Conservation (phyloP, 2,113 vertebrate species). For the Pteruthius melanotis region DNA sequence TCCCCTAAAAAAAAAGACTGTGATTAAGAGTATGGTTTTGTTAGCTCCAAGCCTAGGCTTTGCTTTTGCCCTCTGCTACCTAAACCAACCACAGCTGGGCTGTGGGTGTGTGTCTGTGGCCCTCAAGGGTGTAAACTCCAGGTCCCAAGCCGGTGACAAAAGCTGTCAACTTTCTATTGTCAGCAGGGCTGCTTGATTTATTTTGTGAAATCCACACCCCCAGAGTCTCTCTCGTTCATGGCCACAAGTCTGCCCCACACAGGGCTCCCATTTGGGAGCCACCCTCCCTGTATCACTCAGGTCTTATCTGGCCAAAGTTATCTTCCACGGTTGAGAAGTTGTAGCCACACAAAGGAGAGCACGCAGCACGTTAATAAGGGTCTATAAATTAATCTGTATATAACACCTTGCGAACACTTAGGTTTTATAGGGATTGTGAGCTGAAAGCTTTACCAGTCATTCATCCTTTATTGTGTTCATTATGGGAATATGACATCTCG, state of each 20-base stretch:
- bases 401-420: slow-evolving; percentile 59
- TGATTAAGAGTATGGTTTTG: neutral
- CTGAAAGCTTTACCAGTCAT: slow-evolving; percentile 56
- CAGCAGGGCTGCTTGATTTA: neutral
- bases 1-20: neutral
- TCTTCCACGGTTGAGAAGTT: slow-evolving; percentile 3
- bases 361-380: slow-evolving; percentile 32
- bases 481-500: slow-evolving; percentile 52
- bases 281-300: neutral
- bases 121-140: neutral
- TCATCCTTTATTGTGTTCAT: slow-evolving; percentile 68
- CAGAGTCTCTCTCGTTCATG: neutral
- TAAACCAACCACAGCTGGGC: neutral
- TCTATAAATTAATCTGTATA: slow-evolving; percentile 66
- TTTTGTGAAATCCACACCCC: neutral
- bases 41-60: neutral
- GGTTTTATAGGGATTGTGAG: slow-evolving; percentile 59
- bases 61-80: neutral
- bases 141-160: neutral
- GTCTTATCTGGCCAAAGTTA: neutral
- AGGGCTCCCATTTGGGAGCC: neutral
- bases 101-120: neutral
- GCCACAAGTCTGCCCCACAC: neutral
- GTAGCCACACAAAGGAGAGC: slow-evolving; percentile 5
- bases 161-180: neutral